phyloP scores from a whole-genome alignment of 2,888 invertebrate genomes.

The Cyclophora punctaria region DNA sequence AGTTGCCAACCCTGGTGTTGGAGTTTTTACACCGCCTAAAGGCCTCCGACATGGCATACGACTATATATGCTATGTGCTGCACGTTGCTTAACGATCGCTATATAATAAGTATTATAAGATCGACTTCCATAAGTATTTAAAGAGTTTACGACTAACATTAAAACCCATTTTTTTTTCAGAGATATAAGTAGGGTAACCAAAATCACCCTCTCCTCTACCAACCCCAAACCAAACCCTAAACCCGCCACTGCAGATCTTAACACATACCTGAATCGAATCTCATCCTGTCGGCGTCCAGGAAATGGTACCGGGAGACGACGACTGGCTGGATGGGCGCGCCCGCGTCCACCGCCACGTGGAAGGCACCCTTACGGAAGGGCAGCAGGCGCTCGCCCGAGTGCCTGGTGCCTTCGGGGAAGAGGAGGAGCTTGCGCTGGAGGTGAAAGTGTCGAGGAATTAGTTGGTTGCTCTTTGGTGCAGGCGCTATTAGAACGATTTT shows the following conservation, averaged over 20 bases:
- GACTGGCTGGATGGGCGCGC: constrained; percentile 91
- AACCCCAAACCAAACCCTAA: too few species aligned
- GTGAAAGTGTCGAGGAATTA: background rate
- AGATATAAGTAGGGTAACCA: too few species aligned
- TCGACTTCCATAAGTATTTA: too few species aligned
- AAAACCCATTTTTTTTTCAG: too few species aligned
- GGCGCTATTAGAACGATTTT: too few species aligned
- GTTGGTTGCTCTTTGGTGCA: too few species aligned
- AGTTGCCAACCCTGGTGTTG: too few species aligned
- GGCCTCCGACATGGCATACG: too few species aligned
- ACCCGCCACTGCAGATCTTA: background rate
- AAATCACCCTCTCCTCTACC: too few species aligned
- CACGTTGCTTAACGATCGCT: background rate
- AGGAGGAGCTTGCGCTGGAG: constrained; percentile 85
- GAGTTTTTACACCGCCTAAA: too few species aligned
- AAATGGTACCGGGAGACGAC: constrained; percentile 90
- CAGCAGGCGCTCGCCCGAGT: constrained; percentile 82
- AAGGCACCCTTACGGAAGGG: constrained; percentile 98
- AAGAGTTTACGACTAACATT: too few species aligned
- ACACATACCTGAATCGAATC: constrained; percentile 78
- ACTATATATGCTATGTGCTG: too few species aligned
- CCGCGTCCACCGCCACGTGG: constrained; percentile 90
- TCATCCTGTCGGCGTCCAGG: constrained; percentile 75
- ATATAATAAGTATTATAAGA: background rate
- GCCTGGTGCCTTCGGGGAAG: constrained; percentile 95